Base-by-base conservation (phyloP, 2,113 vertebrate species). In the Menidia beryllina region DNA sequence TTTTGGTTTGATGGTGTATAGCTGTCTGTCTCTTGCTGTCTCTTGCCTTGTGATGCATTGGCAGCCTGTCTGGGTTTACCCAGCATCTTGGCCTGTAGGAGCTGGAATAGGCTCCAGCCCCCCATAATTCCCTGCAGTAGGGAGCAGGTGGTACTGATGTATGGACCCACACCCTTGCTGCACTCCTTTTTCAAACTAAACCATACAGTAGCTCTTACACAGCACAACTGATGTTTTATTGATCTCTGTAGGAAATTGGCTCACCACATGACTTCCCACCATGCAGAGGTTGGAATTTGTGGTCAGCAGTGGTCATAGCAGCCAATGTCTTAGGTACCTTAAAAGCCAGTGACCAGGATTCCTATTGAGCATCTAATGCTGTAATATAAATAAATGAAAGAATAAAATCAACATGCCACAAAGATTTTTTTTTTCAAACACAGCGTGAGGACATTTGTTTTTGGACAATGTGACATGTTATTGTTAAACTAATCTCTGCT, bases 211-310 rank as follows among this genome's bases (percentile, higher is more conserved):
- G 20, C 6, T 36, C 47, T 30, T 51, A 23, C n/a, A 14, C 43
- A 3, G 21, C 48, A 39, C 21, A 50, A 12, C 39, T 62, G 19
- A 56, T 58, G 24, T 67, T 41, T 30, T 55, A 73, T 68, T 64
- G 34, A 77, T 86, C 21, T 59, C 20, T 49, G 51, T 14, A 21
- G 19, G n/a, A 70, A 70, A 79, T 19, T 8, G 43, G 13, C 21
- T 66, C 57, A 53, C 69, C 23, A 11, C 56, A 49, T 26, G 47
- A 48, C 49, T 66, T 66, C 57, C 50, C 24, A 71, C 24, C 24
- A 75, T 15, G 25, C 19, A 50, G 24, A 54, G 57, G 59, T 72
- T 47, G 34, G 39, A 57, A 74, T 55, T 72, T 43, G 75, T 24
- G 51, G 38, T 63, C 41, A 60, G 36, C 30, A 52, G 14, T 9